phyloP scores from a whole-genome alignment of 2,113 vertebrate species.

The Euleptes europaea region DNA sequence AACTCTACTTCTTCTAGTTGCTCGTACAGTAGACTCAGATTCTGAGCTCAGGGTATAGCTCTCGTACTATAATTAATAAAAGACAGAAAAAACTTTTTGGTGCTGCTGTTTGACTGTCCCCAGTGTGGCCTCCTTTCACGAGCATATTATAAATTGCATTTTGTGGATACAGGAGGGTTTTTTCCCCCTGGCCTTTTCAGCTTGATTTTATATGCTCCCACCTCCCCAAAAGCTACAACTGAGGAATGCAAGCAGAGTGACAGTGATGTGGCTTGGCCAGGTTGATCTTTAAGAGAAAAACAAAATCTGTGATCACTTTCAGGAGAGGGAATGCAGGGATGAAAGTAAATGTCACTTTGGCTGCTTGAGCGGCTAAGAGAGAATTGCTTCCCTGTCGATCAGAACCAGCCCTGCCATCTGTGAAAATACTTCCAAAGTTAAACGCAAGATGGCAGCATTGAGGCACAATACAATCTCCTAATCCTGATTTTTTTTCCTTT shows the following conservation, averaged over 20 bases:
- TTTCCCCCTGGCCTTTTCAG: conserved; percentile 16
- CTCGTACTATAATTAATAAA: no score
- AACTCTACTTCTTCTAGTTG: no score
- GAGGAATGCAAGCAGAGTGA: not conserved
- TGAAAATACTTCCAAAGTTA: not conserved
- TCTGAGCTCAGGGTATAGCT: not conserved
- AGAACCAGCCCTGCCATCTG: not conserved
- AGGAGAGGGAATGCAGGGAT: not conserved
- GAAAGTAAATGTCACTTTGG: conserved; percentile 14
- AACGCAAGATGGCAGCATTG: conserved; percentile 80
- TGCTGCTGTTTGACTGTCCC: not conserved
- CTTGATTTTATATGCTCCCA: not conserved
- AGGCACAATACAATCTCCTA: conserved; percentile 39
- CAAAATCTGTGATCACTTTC: not conserved
- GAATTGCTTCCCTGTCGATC: conserved; percentile 16
- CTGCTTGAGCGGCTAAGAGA: not conserved
- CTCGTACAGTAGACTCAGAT: no score
- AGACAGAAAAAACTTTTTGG: not conserved
- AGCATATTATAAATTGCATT: not conserved
- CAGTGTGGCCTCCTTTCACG: not conserved
- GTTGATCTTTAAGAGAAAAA: not conserved
- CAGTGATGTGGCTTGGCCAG: not conserved
- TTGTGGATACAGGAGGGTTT: not conserved
- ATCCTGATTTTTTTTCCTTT: conserved; percentile 26
- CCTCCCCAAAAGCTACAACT: not conserved